phyloP scores from a whole-genome alignment of 2,888 invertebrate genomes.

The Chrysopilus asiliformis region DNA sequence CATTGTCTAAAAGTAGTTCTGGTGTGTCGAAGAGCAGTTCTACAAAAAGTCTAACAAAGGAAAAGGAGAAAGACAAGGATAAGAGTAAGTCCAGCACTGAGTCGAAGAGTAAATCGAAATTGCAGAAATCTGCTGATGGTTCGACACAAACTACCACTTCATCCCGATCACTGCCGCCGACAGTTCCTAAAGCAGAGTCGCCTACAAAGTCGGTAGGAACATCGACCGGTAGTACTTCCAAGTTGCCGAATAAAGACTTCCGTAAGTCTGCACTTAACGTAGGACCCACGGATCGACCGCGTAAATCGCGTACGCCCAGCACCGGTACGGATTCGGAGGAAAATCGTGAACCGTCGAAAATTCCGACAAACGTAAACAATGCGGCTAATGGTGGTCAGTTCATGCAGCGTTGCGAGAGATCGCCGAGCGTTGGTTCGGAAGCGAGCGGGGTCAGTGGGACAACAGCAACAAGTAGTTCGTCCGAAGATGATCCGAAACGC shows the following conservation, averaged over 20 bases:
- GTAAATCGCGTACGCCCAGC: constrained; percentile 34
- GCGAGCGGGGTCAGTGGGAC: constrained; percentile 37
- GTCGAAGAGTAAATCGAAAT: constrained; percentile 8
- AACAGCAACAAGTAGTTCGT: constrained; percentile 24
- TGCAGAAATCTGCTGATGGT: constrained; percentile 23
- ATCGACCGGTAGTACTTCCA: constrained; percentile 37
- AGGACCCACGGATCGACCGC: constrained; percentile 35
- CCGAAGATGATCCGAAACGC: constrained; percentile 35
- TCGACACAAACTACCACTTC: background rate
- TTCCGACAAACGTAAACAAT: background rate
- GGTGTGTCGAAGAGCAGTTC: constrained; percentile 11
- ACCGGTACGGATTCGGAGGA: constrained; percentile 31
- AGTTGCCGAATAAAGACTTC: constrained; percentile 54
- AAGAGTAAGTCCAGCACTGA: constrained; percentile 5
- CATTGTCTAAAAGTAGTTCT: background rate
- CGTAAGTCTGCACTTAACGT: constrained; percentile 61
- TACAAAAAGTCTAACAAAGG: background rate
- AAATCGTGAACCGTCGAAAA: constrained; percentile 12
- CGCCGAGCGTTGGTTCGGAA: constrained; percentile 38
- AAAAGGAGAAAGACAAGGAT: too few relatives aligned
- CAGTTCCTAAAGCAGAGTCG: constrained; percentile 29
- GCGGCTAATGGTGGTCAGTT: constrained; percentile 4
- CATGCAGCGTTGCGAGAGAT: constrained; percentile 27
- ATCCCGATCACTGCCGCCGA: constrained; percentile 21
- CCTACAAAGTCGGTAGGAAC: constrained; percentile 27